These are phyloP conservation scores for Thumatha senex DNA, from an alignment of 2,888 invertebrate genomes.

Conservation along the genomic window DNA sequence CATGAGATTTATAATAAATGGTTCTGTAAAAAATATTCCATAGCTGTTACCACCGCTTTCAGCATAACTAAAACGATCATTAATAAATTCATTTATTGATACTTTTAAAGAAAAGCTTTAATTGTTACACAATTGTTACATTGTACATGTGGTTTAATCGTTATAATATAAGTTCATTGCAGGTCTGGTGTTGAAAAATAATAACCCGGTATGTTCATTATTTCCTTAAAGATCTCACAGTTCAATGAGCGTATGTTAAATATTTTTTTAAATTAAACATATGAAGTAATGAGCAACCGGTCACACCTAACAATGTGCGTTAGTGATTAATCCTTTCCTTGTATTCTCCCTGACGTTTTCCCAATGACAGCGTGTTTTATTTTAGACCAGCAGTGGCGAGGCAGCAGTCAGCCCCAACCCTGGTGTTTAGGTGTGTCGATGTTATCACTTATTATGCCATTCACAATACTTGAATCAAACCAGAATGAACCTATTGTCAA, in stretches of 20 bases:
- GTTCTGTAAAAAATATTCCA: conserved; percentile 22
- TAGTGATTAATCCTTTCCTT: conserved; percentile 39
- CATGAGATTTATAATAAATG: conserved; percentile 22
- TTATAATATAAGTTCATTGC: conserved; percentile 28
- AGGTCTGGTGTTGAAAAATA: conserved; percentile 27
- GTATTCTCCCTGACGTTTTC: conserved; percentile 56
- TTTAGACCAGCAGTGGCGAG: conserved; percentile 84
- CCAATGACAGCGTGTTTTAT: conserved; percentile 79
- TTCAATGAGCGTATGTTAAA: not conserved
- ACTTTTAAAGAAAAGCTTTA: conserved; percentile 27
- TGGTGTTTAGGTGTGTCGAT: conserved; percentile 85
- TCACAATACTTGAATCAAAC: conserved; percentile 64
- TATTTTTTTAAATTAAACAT: not conserved
- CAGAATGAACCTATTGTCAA: conserved; percentile 14
- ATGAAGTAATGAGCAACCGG: conserved; percentile 31
- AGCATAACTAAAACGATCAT: conserved; percentile 21
- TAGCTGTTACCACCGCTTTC: conserved; percentile 44
- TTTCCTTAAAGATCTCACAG: conserved; percentile 1
- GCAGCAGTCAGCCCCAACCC: conserved; percentile 83
- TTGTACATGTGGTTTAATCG: conserved; percentile 28
- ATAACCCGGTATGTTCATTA: conserved; percentile 15
- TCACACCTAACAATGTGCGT: conserved; percentile 25
- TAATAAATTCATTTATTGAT: conserved; percentile 28
- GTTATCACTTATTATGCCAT: conserved; percentile 68
- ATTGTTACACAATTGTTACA: conserved; percentile 18